Evolutionary conservation across 2,113 vertebrate genomes (phyloP).

Genomic region (Bufo bufo): DNA sequence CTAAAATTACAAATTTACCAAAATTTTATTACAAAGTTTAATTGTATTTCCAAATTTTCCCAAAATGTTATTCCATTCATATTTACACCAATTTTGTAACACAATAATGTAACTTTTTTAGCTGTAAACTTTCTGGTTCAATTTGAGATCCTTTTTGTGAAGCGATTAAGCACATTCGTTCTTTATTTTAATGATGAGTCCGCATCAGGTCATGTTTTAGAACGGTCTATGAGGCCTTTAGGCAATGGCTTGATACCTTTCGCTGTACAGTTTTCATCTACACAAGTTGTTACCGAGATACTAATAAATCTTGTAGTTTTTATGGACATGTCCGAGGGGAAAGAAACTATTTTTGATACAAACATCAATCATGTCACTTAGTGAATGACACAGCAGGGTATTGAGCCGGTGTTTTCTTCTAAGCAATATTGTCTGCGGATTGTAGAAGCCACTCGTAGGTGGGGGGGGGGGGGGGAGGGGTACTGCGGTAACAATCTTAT

Average conservation of each 20-base stretch:
- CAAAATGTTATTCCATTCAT: too few species aligned
- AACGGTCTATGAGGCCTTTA: neutral
- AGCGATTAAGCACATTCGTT: too few species aligned
- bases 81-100: too few species aligned
- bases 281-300: slow-evolving; percentile 9
- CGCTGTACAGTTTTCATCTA: slow-evolving; percentile 27
- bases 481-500: neutral
- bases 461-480: neutral
- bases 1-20: too few species aligned
- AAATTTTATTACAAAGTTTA: too few species aligned
- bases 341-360: slow-evolving; percentile 41
- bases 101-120: too few species aligned
- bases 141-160: too few species aligned
- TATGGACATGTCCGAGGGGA: slow-evolving; percentile 46
- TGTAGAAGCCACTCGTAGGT: neutral
- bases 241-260: slow-evolving; percentile 3
- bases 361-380: slow-evolving; percentile 49
- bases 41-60: too few species aligned
- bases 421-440: slow-evolving; percentile 10
- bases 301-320: slow-evolving; percentile 17
- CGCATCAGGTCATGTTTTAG: neutral
- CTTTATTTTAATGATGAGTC: too few species aligned
- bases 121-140: too few species aligned
- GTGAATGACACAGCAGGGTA: slow-evolving; percentile 16
- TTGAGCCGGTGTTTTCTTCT: neutral